Evolutionary conservation across 30 jellyfish, hydroid and myxozoan species (phyloP).

Genomic region (Nemopilema nomurai): DNA sequence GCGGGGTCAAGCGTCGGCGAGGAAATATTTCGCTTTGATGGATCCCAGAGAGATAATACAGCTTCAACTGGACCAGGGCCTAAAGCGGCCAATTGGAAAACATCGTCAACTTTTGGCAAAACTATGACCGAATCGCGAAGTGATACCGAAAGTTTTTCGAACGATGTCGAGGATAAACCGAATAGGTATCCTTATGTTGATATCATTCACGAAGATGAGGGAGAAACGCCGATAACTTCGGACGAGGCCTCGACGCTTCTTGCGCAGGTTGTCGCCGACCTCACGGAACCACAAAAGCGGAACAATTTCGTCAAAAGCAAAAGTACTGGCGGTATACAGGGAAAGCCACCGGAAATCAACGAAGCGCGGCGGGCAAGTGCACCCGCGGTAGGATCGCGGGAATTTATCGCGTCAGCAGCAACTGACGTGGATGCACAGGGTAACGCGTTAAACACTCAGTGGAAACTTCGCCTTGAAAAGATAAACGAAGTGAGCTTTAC

Average conservation of each 20-base stretch:
- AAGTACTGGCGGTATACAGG: constrained; percentile 64
- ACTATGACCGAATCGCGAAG: constrained; percentile 60
- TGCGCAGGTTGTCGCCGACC: constrained; percentile 69
- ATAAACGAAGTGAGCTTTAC: constrained; percentile 57
- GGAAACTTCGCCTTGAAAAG: constrained; percentile 46
- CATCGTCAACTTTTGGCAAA: constrained; percentile 47
- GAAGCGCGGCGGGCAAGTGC: constrained; percentile 62
- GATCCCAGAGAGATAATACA: neutral
- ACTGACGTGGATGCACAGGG: constrained; percentile 47
- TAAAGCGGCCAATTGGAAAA: constrained; percentile 26
- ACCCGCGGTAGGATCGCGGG: constrained; percentile 55
- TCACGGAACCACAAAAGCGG: constrained; percentile 65
- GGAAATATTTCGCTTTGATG: constrained; percentile 35
- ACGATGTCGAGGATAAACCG: constrained; percentile 17
- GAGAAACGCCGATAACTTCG: constrained; percentile 40
- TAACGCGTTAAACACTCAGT: constrained; percentile 8
- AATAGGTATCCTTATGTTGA: constrained; percentile 55
- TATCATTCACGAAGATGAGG: constrained; percentile 45
- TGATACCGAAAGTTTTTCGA: constrained; percentile 47
- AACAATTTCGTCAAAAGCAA: constrained; percentile 40
- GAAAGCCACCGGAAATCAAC: constrained; percentile 33
- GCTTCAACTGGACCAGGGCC: neutral
- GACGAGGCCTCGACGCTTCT: constrained; percentile 52
- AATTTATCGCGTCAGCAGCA: constrained; percentile 20
- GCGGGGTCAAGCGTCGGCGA: neutral